Percentiles rank a stretch among this genome's conserved stretches.
These are phyloP conservation scores for Capra hircus DNA, from an alignment of 2,113 vertebrate species.

Conservation along the genomic window DNA sequence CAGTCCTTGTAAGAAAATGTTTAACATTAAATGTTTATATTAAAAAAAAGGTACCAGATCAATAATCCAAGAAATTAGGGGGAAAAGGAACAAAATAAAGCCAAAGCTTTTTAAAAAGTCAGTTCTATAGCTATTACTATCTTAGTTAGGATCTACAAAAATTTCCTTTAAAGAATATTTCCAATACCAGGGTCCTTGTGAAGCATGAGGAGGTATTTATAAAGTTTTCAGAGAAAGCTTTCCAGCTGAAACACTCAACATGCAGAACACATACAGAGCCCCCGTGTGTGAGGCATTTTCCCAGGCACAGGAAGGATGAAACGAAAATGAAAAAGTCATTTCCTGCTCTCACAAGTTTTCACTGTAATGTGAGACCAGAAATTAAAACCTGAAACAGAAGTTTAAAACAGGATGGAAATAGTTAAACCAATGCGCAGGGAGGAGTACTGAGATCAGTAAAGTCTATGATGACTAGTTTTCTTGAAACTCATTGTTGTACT, in stretches of 20 bases:
- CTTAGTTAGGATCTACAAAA: background rate
- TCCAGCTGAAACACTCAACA: background rate
- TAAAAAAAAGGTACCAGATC: background rate
- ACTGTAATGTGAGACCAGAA: background rate
- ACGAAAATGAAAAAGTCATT: background rate
- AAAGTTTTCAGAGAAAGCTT: background rate
- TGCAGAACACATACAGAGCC: background rate
- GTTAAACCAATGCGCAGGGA: background rate
- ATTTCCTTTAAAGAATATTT: background rate
- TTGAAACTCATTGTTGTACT: background rate
- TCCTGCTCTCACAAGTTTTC: background rate
- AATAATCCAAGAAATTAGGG: background rate
- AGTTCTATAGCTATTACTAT: background rate
- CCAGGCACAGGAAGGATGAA: background rate
- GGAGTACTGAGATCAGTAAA: background rate
- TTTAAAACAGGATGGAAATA: background rate
- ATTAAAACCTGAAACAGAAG: background rate
- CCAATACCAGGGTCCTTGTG: background rate
- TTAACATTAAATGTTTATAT: background rate
- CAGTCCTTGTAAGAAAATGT: background rate
- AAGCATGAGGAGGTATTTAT: background rate
- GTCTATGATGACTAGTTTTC: background rate
- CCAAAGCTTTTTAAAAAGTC: background rate
- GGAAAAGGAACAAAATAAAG: background rate
- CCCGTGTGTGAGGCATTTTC: background rate